Base-by-base conservation (phyloP, 2,888 invertebrate species). In the Oxycera nigricornis region DNA sequence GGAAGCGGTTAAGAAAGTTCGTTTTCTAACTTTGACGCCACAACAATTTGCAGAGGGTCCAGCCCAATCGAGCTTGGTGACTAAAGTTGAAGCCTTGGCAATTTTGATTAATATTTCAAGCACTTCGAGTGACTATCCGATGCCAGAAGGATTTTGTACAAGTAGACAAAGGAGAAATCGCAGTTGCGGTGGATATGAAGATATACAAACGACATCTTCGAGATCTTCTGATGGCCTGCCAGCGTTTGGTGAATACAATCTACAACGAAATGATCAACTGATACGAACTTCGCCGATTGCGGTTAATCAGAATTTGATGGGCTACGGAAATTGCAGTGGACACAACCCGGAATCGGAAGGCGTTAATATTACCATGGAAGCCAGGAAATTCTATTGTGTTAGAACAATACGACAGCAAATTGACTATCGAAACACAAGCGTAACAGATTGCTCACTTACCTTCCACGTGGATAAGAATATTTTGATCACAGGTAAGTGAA, bases 31-130 rank as follows among this genome's bases (percentile, higher is more conserved):
- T 0, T 86, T 95, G 78, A 90, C 90, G 0, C 92, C 94, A 0
- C 91, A 93, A 82, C 92, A 94, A 85, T 94, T 95, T 83, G 94
- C 94, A 0, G 92, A 92, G 80, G 93, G 93, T 0, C 93, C 94
- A 0, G 94, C 92, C 0, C 88, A 90, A 67, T 94, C 94, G 14
- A 86, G 87, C n/a, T 85, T 94, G 7, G 87, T 95, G 28, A 88
- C 90, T 0, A 91, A 93, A 83, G 88, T 92, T 1, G 94, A 95
- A 82, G 91, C 93, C 14, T 91, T 94, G 81, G 90, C 92, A 0
- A 91, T 95, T 74, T 86, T 95, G 1, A 93, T 94, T 90, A 94
- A 94, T 82, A 93, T 94, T 75, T 90, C 93, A 22, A 92, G 92
- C 22, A 89, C 90, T 24, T 89, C 87, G 65, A 88, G 89, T 9